A percentile compares a stretch with the other conserved stretches of the same genome.
These are phyloP conservation scores for Phocoena sinus DNA, from an alignment of 2,113 vertebrate species.

Conservation along the genomic window DNA sequence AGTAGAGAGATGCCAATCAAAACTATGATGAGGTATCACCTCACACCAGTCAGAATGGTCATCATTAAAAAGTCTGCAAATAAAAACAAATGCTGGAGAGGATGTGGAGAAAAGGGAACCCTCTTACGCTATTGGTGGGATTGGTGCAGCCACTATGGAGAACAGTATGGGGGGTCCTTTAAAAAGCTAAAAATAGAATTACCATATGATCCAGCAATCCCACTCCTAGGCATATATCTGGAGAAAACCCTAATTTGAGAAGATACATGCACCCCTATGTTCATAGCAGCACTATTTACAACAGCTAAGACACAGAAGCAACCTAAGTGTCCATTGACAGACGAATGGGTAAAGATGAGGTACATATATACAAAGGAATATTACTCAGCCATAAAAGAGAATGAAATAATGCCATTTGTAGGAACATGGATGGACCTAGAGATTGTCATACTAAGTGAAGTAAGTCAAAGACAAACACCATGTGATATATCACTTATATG, in stretches of 20 bases:
- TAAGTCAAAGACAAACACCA: neutral
- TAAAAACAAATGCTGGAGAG: too few relatives aligned
- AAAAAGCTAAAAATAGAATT: too few relatives aligned
- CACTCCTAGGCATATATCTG: too few relatives aligned
- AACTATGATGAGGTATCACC: neutral
- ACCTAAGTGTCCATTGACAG: neutral
- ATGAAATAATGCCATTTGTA: neutral
- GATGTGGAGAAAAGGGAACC: too few relatives aligned
- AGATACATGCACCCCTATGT: neutral
- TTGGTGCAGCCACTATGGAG: too few relatives aligned
- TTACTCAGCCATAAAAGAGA: neutral
- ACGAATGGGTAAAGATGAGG: neutral
- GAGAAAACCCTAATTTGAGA: neutral
- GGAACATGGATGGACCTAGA: neutral
- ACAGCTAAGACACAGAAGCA: neutral
- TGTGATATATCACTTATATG: neutral
- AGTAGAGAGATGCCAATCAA: neutral
- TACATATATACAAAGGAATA: neutral
- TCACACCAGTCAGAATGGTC: too few relatives aligned
- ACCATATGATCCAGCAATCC: too few relatives aligned
- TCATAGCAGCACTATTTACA: neutral
- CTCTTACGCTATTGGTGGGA: too few relatives aligned
- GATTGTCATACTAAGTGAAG: neutral
- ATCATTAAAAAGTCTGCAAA: too few relatives aligned
- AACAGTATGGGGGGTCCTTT: too few relatives aligned